Conservation (phyloP, 2,113 vertebrate species). For the Gambusia affinis region DNA sequence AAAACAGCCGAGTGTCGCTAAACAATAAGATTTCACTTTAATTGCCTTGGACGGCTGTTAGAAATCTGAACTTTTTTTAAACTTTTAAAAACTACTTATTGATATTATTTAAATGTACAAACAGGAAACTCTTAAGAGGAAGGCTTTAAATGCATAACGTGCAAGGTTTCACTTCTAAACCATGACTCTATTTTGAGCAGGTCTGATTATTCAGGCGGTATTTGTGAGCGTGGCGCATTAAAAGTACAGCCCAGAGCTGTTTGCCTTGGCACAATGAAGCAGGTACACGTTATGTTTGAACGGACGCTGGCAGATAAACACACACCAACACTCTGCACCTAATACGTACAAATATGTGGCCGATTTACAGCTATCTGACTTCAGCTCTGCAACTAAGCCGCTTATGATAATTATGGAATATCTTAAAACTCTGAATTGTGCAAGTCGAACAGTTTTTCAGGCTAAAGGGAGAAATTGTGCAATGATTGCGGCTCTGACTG, state of each 20-base stretch:
- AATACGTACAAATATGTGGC: neutral
- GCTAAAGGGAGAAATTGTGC: neutral
- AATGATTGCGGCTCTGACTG: neutral
- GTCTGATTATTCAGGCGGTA: no score
- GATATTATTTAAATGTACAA: neutral
- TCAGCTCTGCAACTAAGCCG: neutral
- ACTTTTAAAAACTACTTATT: neutral
- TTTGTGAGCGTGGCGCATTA: no score
- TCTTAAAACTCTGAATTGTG: neutral
- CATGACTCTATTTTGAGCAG: no score
- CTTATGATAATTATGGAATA: neutral
- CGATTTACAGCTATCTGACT: neutral
- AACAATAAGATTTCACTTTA: conserved; percentile 45
- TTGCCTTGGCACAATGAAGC: conserved; percentile 23
- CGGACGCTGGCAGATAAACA: neutral
- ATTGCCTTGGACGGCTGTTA: conserved; percentile 12
- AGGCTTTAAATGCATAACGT: neutral
- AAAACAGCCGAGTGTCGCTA: conserved; percentile 32
- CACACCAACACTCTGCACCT: neutral
- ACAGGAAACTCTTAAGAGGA: neutral
- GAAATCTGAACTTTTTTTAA: neutral
- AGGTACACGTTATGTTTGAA: conserved; percentile 19
- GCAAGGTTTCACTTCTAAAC: neutral
- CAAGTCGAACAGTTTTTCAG: neutral
- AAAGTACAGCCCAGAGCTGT: neutral